Base-by-base conservation (phyloP, 2,113 vertebrate genomes). In the Rhabdomys dilectus region DNA sequence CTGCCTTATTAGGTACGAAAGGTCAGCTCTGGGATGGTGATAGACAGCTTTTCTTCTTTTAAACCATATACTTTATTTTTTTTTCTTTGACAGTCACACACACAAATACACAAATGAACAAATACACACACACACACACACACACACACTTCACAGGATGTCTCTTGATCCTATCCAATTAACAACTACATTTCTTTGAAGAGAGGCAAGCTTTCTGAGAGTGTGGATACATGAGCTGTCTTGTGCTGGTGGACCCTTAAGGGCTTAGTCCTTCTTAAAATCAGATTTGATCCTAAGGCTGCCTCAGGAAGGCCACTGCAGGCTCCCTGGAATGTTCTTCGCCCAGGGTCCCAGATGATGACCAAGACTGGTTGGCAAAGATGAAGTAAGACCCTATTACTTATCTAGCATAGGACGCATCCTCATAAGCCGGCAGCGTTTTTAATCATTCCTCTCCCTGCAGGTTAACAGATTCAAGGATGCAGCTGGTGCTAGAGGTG, bases 381-480 rank as follows among this genome's bases (percentile, higher is more conserved):
- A 21, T 19, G 26, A 86, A 15, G 9, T 34, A 42, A 66, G 51
- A 70, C 84, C 70, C 34, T 39, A 2, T 51, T 39, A 60, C 58
- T 88, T 70, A n/a, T 39, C 4, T 78, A 48, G 64, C 36, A 7
- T 42, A 6, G 58, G 11, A 9, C 85, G 4, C 15, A 1, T 87
- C n/a, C 45, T 88, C 22, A n/a, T 13, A 68, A 26, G 34, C 45
- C 0, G 4, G 66, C 75, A 68, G 48, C 0, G 0, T 88, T 75
- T 95, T 77, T 87, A 73, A 16, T 66, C 24, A 29, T 92, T 36
- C 98, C 3, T 17, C 96, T 93, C 93, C 75, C 97, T 98, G 87
- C 96, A 98, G 98, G 96, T 86, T 66, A 94, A 93, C 51, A 6
- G 91, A 95, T 70, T 93, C 66, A 42, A 96, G 91, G 76, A 98